These are phyloP conservation scores for Hyles vespertilio DNA, from an alignment of 1,140 invertebrate genomes.

Conservation along the genomic window DNA sequence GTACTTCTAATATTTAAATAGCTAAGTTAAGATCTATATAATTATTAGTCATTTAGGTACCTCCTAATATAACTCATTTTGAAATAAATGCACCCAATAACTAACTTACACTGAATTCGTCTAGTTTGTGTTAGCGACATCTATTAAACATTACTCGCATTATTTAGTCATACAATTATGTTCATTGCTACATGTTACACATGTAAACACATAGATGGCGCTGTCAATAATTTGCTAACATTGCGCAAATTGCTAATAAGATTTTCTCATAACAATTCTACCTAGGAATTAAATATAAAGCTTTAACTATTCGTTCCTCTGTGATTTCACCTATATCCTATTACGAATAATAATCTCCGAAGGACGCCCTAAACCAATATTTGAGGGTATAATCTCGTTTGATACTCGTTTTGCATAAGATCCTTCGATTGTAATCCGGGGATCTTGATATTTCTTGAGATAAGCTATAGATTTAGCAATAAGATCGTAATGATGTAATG, in stretches of 20 bases:
- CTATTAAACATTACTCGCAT: neutral
- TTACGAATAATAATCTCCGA: slow-evolving; percentile 5
- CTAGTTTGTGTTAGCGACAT: slow-evolving; percentile 10
- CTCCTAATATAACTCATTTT: no score
- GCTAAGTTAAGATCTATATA: no score
- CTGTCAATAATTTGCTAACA: neutral
- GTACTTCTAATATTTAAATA: neutral
- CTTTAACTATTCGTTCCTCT: no score
- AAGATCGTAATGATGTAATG: no score
- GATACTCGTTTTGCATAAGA: slow-evolving; percentile 2
- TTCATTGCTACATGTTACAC: neutral
- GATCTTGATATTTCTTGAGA: slow-evolving; percentile 1
- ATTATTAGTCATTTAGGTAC: no score
- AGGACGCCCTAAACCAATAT: slow-evolving; percentile 6
- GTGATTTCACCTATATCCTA: slow-evolving; percentile 2
- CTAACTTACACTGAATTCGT: no score
- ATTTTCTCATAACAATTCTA: no score
- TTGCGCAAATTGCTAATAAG: no score
- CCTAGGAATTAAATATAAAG: no score
- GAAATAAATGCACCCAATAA: no score
- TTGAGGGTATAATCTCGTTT: slow-evolving; percentile 1
- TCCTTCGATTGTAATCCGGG: neutral
- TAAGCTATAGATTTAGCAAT: neutral
- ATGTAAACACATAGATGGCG: slow-evolving; percentile 1
- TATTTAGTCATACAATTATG: no score